Base-by-base conservation (phyloP, 2,888 invertebrate species). In the Hecatera dysodea region DNA sequence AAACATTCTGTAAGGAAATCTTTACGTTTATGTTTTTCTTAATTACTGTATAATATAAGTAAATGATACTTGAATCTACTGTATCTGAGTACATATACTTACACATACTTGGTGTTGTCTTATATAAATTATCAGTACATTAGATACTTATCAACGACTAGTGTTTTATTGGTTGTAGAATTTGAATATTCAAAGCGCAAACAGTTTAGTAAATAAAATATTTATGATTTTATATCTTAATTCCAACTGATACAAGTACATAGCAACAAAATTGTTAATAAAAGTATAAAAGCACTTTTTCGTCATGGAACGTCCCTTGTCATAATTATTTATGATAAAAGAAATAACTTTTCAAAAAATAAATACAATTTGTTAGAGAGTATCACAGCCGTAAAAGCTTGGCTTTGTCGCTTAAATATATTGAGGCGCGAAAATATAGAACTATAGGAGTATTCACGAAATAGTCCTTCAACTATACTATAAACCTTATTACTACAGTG, bases 361-460 rank as follows among this genome's bases (percentile, higher is more conserved):
- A 67, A 67, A 81, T 42, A 79, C 36, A 48, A 60, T 50, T 53
- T 60, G 19, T 64, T 42, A 60, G 17, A 81, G 19, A 63, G 59
- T 78, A 92, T 92, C 92, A 92, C 92, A 92, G 92, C 91, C 90
- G 76, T 79, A 71, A 68, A 17, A 85, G 82, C 82, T 83, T 87
- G 82, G 84, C 85, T 78, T 87, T 82, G 76, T 85, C 80, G 72
- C 79, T 79, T 86, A 84, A 73, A 73, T 67, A 52, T 73, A 86
- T 52, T 65, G 67, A 85, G 68, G 67, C 56, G 60, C 53, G 67
- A 61, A 65, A 19, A 76, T 60, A 76, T 60, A 67, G 46, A 60
- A 44, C 46, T 67, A 67, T 15, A 67, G n/a, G 64, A 65, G 53
- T 69, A 70, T 63, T 66, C 17, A 27, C 48, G 33, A 57, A 59